phyloP scores from a whole-genome alignment of 1,140 invertebrate species.

The Lamellibrachia luymesi region DNA sequence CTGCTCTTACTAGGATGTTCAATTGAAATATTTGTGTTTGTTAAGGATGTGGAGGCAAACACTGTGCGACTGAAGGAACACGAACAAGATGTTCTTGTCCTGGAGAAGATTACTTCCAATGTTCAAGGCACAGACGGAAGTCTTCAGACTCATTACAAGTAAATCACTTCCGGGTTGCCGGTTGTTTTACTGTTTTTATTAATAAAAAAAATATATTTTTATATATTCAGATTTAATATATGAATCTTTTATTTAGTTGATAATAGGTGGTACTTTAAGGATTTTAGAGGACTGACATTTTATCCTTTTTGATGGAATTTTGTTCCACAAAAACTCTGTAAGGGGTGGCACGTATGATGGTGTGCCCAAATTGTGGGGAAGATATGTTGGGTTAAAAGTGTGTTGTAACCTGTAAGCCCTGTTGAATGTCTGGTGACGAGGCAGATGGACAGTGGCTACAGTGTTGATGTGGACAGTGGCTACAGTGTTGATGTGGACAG shows the following conservation, averaged over 20 bases:
- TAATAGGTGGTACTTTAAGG: background rate
- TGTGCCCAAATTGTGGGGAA: background rate
- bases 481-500: too few relatives aligned
- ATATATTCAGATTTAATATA: too few relatives aligned
- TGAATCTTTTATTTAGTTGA: too few relatives aligned
- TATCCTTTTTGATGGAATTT: background rate
- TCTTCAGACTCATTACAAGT: constrained; percentile 66
- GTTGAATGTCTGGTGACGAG: background rate
- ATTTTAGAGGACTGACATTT: background rate
- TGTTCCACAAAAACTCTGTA: background rate
- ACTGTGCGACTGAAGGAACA: constrained; percentile 84
- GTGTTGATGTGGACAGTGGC: background rate
- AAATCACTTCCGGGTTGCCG: constrained; percentile 34
- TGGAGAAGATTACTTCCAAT: constrained; percentile 71
- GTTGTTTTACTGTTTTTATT: background rate
- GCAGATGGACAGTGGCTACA: background rate
- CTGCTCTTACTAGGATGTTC: background rate
- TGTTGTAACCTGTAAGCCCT: too few relatives aligned
- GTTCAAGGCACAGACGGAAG: constrained; percentile 44
- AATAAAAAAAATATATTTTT: background rate
- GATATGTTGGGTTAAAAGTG: too few relatives aligned
- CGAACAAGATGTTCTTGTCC: constrained; percentile 79
- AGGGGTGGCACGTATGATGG: background rate
- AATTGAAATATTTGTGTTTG: constrained; percentile 5
- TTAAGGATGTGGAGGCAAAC: constrained; percentile 80